phyloP scores from a whole-genome alignment of 2,113 vertebrate species.

The Microcebus tavaratra region DNA sequence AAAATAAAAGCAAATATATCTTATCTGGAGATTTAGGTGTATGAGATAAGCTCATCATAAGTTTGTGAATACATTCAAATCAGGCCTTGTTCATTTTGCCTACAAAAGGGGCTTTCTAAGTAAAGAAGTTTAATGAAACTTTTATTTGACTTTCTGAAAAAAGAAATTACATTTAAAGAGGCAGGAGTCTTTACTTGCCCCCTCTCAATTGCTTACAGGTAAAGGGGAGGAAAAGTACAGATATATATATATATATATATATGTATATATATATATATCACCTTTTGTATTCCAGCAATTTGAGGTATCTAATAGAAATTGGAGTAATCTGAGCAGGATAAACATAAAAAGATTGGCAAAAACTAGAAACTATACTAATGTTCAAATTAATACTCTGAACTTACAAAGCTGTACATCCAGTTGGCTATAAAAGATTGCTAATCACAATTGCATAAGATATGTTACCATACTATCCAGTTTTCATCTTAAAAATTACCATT shows the following conservation, averaged over 20 bases:
- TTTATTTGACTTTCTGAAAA: background rate
- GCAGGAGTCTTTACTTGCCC: background rate
- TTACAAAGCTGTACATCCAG: background rate
- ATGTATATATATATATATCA: background rate
- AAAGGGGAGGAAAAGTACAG: background rate
- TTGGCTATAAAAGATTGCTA: background rate
- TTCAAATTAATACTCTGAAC: background rate
- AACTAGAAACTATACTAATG: background rate
- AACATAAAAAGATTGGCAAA: background rate
- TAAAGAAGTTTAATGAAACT: constrained; percentile 13
- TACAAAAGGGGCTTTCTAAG: background rate
- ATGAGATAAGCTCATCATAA: background rate
- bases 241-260: background rate
- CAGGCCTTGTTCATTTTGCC: constrained; percentile 6
- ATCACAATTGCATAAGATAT: background rate
- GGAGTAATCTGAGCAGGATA: background rate
- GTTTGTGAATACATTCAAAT: background rate
- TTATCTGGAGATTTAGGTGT: background rate
- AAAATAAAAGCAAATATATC: background rate
- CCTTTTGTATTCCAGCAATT: background rate
- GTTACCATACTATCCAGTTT: background rate
- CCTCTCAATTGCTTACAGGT: background rate
- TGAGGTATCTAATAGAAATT: background rate
- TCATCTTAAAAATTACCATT: background rate
- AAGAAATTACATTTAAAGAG: constrained; percentile 2